Evolutionary conservation across 2,113 vertebrate species (phyloP).

Genomic region (Lichenostomus cassidix): DNA sequence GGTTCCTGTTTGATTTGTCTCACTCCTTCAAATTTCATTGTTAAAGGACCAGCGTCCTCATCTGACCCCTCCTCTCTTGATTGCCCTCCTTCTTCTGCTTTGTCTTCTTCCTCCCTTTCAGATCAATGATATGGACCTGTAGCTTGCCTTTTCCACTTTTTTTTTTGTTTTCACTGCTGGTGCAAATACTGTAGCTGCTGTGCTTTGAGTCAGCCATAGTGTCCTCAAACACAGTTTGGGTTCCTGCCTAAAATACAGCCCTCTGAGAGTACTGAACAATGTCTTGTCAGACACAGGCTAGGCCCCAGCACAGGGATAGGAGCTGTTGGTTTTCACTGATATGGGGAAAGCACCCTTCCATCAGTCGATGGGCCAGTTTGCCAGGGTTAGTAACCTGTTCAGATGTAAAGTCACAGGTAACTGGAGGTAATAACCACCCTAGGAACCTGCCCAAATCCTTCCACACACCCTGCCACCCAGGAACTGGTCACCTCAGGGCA

Average conservation of each 20-base stretch:
- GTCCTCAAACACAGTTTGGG: not conserved
- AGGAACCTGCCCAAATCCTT: not conserved
- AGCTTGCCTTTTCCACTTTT: not conserved
- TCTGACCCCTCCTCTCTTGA: not conserved
- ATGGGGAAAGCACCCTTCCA: not conserved
- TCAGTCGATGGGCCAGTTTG: not conserved
- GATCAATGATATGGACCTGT: not conserved
- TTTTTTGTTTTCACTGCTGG: not conserved
- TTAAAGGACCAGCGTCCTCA: not conserved
- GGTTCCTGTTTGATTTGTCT: not conserved
- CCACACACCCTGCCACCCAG: not conserved
- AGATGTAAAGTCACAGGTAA: not conserved
- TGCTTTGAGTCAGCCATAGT: not conserved
- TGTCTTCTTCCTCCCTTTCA: not conserved
- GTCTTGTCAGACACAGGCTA: not conserved
- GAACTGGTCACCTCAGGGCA: not conserved
- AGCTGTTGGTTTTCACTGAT: not conserved
- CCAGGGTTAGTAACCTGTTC: not conserved
- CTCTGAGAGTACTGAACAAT: not conserved
- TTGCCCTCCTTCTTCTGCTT: not conserved
- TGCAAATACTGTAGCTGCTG: not conserved
- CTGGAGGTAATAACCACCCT: not conserved
- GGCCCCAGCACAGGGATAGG: not conserved
- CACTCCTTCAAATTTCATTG: not conserved
- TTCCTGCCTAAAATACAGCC: not conserved